Evolutionary conservation across 2,888 invertebrate species (phyloP).

Genomic region (Folsomia candida): DNA sequence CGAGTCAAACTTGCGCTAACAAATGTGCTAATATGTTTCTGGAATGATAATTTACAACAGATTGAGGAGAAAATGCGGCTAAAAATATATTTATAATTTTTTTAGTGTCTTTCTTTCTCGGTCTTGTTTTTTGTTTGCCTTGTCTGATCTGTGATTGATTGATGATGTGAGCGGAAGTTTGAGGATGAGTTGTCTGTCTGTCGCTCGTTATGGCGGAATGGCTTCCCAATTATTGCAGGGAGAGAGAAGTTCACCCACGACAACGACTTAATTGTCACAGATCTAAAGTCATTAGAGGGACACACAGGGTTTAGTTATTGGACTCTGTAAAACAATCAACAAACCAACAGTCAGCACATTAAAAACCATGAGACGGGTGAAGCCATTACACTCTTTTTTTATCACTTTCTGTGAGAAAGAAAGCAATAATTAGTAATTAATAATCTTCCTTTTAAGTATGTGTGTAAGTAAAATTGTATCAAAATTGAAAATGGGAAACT

Average conservation of each 20-base stretch:
- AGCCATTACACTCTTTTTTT: too few relatives aligned
- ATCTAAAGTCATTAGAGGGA: constrained; percentile 9
- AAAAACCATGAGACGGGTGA: not conserved
- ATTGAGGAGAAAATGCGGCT: too few relatives aligned
- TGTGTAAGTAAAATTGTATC: not conserved
- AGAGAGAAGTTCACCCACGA: not conserved
- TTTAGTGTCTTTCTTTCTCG: too few relatives aligned
- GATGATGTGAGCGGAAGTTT: not conserved
- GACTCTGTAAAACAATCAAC: constrained; percentile 16
- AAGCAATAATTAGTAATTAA: not conserved
- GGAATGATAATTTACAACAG: too few relatives aligned
- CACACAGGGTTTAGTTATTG: constrained; percentile 17
- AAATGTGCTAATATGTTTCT: too few relatives aligned
- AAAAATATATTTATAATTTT: too few relatives aligned
- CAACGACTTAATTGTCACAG: constrained; percentile 6
- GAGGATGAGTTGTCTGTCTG: too few relatives aligned
- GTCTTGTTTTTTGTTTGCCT: not conserved
- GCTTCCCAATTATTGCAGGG: too few relatives aligned
- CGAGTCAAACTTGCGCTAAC: too few relatives aligned
- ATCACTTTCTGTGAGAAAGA: too few relatives aligned
- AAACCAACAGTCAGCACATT: constrained; percentile 9
- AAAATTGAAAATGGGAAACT: too few relatives aligned
- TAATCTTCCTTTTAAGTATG: not conserved
- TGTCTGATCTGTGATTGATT: not conserved
- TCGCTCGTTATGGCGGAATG: not conserved